Conservation (phyloP, 2,888 invertebrate genomes). For the Blera fallax region DNA sequence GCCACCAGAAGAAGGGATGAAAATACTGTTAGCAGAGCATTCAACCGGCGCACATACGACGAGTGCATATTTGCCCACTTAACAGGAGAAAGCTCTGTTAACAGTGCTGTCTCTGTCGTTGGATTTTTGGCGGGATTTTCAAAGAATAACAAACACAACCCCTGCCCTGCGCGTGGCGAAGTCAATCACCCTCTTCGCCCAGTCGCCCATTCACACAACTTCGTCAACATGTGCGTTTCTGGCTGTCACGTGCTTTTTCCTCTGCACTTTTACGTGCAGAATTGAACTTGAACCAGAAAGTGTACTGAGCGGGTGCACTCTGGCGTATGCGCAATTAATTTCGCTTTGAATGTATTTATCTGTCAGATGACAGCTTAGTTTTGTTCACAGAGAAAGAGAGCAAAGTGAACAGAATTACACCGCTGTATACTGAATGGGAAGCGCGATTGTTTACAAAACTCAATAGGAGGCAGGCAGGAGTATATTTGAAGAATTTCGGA, state of each 20-base stretch:
- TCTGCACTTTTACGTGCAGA: slow-evolving; percentile 15
- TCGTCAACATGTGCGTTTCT: slow-evolving; percentile 29
- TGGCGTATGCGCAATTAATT: slow-evolving; percentile 52
- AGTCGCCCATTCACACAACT: background rate
- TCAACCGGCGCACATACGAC: background rate
- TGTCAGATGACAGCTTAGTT: background rate
- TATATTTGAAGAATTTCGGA: background rate
- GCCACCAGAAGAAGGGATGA: background rate
- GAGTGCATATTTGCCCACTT: background rate
- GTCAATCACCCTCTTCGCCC: background rate
- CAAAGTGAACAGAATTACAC: background rate
- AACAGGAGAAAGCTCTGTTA: slow-evolving; percentile 19
- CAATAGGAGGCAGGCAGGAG: background rate
- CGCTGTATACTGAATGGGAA: background rate
- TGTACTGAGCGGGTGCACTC: slow-evolving; percentile 15
- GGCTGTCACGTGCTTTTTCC: slow-evolving; percentile 21
- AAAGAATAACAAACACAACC: background rate
- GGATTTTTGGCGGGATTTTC: slow-evolving; percentile 27
- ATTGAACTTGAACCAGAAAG: slow-evolving; percentile 47
- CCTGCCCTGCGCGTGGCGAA: background rate
- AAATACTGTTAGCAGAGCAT: background rate
- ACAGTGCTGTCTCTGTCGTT: background rate
- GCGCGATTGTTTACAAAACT: background rate
- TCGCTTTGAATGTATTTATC: background rate
- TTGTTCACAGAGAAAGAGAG: background rate